These are phyloP conservation scores for Apamea epomidion DNA, from an alignment of 2,888 invertebrate species.

Conservation along the genomic window DNA sequence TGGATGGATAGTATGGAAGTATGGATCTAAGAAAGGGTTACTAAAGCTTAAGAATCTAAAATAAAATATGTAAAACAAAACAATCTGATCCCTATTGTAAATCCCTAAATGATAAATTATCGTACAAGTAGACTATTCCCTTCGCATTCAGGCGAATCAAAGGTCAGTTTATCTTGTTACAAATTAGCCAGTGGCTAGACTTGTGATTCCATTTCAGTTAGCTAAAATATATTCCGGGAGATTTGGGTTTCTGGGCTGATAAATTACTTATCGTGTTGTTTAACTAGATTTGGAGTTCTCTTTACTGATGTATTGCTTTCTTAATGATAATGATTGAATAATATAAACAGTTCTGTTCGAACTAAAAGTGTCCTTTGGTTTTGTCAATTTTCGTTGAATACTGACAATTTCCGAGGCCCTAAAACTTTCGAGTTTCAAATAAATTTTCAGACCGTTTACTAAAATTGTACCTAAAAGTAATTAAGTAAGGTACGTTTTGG, in stretches of 20 bases:
- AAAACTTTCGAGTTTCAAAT: neutral
- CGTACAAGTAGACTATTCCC: slow-evolving; percentile 37
- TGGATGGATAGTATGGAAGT: neutral
- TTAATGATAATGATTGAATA: neutral
- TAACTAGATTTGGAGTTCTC: slow-evolving; percentile 14
- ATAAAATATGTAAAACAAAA: neutral
- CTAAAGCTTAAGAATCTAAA: neutral
- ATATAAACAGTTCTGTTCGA: neutral
- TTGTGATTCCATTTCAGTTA: slow-evolving; percentile 33
- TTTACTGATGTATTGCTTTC: neutral
- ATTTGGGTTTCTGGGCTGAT: neutral
- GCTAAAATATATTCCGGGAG: slow-evolving; percentile 15
- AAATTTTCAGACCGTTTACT: neutral
- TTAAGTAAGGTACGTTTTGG: slow-evolving; percentile 10
- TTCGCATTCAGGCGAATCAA: slow-evolving; percentile 23
- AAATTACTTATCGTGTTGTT: slow-evolving; percentile 13
- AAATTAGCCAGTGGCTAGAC: slow-evolving; percentile 47
- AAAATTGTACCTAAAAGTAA: neutral
- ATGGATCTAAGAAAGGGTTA: neutral
- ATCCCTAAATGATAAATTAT: slow-evolving; percentile 36
- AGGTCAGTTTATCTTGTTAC: slow-evolving; percentile 33
- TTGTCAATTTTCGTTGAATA: neutral
- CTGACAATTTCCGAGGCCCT: neutral
- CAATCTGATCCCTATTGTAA: neutral
- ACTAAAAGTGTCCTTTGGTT: neutral